phyloP scores from a whole-genome alignment of 2,113 vertebrate species.

The Paedocypris sp. region DNA sequence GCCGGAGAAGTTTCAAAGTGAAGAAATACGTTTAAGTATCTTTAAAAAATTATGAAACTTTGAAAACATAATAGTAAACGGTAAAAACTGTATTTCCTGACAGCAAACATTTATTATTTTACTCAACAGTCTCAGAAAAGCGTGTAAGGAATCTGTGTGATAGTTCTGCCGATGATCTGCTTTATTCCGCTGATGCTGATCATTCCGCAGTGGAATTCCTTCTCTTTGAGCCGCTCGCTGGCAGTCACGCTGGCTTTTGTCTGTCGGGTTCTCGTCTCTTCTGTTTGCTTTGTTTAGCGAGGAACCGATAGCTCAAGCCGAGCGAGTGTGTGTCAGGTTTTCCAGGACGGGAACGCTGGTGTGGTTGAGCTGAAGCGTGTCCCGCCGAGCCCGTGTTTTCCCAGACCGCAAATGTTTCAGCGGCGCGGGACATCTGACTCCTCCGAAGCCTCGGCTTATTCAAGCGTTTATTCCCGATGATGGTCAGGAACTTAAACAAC shows the following conservation, averaged over 20 bases:
- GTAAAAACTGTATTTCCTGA: no score
- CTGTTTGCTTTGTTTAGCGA: conserved; percentile 8
- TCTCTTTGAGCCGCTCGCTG: conserved; percentile 17
- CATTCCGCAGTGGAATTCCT: no score
- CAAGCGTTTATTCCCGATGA: conserved; percentile 13
- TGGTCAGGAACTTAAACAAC: neutral
- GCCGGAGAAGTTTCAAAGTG: no score
- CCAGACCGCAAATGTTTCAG: conserved; percentile 10
- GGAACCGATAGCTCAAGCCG: neutral
- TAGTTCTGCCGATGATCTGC: no score
- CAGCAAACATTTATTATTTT: no score
- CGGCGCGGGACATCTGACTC: conserved; percentile 13
- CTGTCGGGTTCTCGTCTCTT: no score
- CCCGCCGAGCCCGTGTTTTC: neutral
- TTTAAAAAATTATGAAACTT: no score
- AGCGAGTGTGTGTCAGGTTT: neutral
- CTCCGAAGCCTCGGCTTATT: conserved; percentile 7
- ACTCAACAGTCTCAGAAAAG: no score
- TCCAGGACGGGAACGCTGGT: neutral
- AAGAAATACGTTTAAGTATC: no score
- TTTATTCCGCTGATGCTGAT: no score
- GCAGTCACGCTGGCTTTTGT: conserved; percentile 21
- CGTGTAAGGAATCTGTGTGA: no score
- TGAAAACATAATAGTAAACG: no score
- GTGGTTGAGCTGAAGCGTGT: neutral